phyloP scores from a whole-genome alignment of 2,113 vertebrate species.

The Rhinolophus ferrumequinum region DNA sequence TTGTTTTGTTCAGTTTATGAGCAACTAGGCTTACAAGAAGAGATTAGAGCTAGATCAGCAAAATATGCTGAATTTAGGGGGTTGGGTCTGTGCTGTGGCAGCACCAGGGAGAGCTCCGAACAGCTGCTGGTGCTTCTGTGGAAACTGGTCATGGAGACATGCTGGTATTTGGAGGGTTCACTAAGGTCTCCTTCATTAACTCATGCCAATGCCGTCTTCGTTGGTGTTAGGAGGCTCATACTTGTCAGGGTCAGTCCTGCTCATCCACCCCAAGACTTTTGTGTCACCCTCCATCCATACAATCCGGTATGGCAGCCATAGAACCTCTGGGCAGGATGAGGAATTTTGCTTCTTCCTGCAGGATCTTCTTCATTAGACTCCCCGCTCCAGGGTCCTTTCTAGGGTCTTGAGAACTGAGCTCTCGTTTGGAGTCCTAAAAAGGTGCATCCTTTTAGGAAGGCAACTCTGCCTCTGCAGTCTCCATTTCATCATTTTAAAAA shows the following conservation, averaged over 20 bases:
- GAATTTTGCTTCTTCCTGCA: neutral
- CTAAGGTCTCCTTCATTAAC: neutral
- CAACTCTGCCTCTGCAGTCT: neutral
- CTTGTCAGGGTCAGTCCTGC: neutral
- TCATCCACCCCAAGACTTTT: neutral
- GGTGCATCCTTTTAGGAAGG: neutral
- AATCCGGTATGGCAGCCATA: fast-evolving
- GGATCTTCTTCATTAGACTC: neutral
- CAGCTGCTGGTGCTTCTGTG: neutral
- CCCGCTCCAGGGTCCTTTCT: neutral
- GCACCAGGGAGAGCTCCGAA: neutral
- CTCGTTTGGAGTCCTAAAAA: neutral
- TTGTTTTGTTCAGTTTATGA: neutral
- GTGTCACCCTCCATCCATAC: neutral
- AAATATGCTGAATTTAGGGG: neutral
- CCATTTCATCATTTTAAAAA: neutral
- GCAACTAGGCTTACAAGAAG: neutral
- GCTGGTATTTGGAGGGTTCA: neutral
- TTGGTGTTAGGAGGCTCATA: neutral
- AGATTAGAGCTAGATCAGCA: neutral
- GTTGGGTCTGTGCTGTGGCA: neutral
- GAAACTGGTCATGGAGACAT: neutral
- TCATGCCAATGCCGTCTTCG: neutral
- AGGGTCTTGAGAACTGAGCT: neutral
- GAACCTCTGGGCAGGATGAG: neutral